These are phyloP conservation scores for Psophia crepitans DNA, from an alignment of 2,113 vertebrate genomes.

Conservation along the genomic window DNA sequence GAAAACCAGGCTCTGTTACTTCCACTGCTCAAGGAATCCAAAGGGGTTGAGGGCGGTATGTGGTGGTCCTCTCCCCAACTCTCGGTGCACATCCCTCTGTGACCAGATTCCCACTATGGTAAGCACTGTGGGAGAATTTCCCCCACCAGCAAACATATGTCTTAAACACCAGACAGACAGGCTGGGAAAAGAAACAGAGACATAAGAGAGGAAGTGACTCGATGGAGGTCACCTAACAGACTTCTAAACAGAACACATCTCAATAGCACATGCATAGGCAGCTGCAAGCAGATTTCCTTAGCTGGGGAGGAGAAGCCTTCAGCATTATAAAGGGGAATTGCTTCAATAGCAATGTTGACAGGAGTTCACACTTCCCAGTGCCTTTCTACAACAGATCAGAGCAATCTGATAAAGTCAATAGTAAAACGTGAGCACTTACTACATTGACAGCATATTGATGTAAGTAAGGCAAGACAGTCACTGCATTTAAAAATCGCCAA, in stretches of 20 bases:
- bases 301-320: not conserved
- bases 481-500: not conserved
- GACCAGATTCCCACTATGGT: not conserved
- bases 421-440: not conserved
- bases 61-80: not conserved
- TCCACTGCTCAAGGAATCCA: not conserved
- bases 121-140: not conserved
- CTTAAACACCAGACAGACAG: not conserved
- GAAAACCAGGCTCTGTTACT: not conserved
- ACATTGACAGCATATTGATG: no score
- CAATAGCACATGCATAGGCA: not conserved
- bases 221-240: not conserved
- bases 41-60: no score
- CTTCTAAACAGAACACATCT: not conserved
- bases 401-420: not conserved
- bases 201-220: not conserved
- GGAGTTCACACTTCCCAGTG: not conserved
- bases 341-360: not conserved
- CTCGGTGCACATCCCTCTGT: not conserved
- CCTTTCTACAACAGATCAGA: not conserved
- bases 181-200: not conserved
- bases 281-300: not conserved
- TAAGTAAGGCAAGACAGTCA: accelerated
- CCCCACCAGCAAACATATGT: not conserved
- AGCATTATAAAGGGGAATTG: not conserved